Conservation (phyloP, 2,113 vertebrate genomes). For the Phalacrocorax carbo region DNA sequence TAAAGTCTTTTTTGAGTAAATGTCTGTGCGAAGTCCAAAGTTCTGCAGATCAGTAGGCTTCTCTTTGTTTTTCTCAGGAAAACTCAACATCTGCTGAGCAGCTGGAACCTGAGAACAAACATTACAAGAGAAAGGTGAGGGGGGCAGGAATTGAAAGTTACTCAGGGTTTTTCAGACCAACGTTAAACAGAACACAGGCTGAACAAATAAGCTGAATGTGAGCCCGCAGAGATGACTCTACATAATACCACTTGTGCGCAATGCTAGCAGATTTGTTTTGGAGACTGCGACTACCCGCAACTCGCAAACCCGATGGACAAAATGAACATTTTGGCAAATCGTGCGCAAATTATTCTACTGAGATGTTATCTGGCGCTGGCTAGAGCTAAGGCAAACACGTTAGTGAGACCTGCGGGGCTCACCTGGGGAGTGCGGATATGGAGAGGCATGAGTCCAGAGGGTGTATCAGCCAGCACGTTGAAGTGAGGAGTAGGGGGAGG, state of each 20-base stretch:
- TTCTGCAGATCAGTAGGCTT: constrained; percentile 93
- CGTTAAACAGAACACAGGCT: fast-evolving
- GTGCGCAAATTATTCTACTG: fast-evolving
- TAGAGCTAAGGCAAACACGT: fast-evolving
- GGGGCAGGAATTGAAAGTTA: not conserved
- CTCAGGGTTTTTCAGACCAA: not conserved
- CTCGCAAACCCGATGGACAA: not conserved
- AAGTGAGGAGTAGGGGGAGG: constrained; percentile 97
- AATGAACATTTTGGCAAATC: not conserved
- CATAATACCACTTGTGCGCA: not conserved
- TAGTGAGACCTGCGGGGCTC: not conserved
- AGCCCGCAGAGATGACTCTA: too few species aligned
- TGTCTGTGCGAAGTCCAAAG: constrained; percentile 91
- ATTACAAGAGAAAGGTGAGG: not conserved
- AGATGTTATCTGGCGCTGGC: fast-evolving
- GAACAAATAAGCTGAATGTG: not conserved
- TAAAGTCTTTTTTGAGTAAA: constrained; percentile 91
- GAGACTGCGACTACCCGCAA: not conserved
- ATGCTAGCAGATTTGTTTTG: not conserved
- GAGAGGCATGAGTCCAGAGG: constrained; percentile 92
- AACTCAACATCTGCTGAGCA: constrained; percentile 91
- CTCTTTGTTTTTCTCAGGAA: constrained; percentile 92
- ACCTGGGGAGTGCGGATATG: constrained; percentile 94
- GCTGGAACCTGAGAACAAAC: constrained; percentile 81
- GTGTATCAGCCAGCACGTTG: constrained; percentile 93